A percentile compares a stretch with the other conserved stretches of the same genome.
Conservation (phyloP, 2,797 vertebrate species). For the Enteromius unitaeniatus region DNA sequence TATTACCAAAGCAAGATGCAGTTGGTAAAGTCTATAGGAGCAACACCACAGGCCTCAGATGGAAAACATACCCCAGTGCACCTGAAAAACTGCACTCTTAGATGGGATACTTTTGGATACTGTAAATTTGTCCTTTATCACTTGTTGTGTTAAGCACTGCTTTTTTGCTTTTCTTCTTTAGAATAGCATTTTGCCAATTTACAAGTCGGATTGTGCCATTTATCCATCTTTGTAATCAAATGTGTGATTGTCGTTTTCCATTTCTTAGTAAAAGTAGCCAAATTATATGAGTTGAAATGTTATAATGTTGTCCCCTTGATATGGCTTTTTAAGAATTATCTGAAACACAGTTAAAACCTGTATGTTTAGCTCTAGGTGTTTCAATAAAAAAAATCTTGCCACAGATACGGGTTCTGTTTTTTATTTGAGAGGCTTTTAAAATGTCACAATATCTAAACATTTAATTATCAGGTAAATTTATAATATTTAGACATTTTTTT, state of each 20-base stretch:
- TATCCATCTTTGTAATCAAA: constrained; percentile 39
- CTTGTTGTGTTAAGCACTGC: constrained; percentile 19
- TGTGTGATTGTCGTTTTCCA: constrained; percentile 29
- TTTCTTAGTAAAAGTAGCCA: constrained; percentile 32
- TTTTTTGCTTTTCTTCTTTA: constrained; percentile 26
- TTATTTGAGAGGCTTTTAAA: background rate
- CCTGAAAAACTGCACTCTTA: constrained; percentile 36
- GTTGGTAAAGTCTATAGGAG: background rate
- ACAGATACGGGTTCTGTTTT: background rate
- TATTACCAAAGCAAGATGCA: constrained; percentile 64
- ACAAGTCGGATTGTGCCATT: constrained; percentile 32
- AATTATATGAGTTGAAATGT: constrained; percentile 12
- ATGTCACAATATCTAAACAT: background rate
- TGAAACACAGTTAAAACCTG: background rate
- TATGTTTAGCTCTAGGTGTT: constrained; percentile 20
- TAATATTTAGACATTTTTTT: constrained; percentile 11
- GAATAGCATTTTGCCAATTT: constrained; percentile 10
- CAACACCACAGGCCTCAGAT: background rate
- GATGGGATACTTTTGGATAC: constrained; percentile 29
- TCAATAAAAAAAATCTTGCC: constrained; percentile 29
- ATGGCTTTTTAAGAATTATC: constrained; percentile 14
- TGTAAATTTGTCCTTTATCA: constrained; percentile 40
- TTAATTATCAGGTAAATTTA: background rate
- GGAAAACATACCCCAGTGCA: background rate
- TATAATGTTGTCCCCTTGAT: constrained; percentile 19